Percentiles rank a stretch among this genome's conserved stretches.
These are phyloP conservation scores for Petrophora chlorosata DNA, from an alignment of 2,888 invertebrate genomes.

Conservation along the genomic window DNA sequence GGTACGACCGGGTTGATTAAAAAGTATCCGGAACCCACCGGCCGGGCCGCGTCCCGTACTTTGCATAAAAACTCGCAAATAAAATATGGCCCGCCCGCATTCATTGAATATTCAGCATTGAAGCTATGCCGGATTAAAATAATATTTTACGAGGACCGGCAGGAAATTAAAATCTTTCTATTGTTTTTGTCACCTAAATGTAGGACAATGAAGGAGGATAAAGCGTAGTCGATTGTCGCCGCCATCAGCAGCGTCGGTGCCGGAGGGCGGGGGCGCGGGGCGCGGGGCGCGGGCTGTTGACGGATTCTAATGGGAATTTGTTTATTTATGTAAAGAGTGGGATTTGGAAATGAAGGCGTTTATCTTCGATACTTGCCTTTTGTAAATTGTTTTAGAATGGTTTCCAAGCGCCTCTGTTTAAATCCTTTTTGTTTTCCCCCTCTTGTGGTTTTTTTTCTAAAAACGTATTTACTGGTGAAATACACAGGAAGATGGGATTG, in stretches of 20 bases:
- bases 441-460: background rate
- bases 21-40: slow-evolving; percentile 44
- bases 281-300: slow-evolving; percentile 22
- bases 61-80: slow-evolving; percentile 63
- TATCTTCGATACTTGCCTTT: slow-evolving; percentile 9
- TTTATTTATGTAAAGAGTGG: slow-evolving; percentile 27
- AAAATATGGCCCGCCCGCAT: slow-evolving; percentile 61
- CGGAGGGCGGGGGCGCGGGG: no score
- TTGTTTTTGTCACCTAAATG: slow-evolving; percentile 65
- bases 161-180: slow-evolving; percentile 75
- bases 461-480: background rate
- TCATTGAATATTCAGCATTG: slow-evolving; percentile 68
- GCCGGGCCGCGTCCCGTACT: slow-evolving; percentile 39
- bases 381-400: slow-evolving; percentile 13
- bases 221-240: slow-evolving; percentile 35
- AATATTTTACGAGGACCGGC: slow-evolving; percentile 67
- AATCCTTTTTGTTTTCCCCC: background rate
- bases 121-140: slow-evolving; percentile 67
- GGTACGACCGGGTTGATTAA: slow-evolving; percentile 46
- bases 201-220: slow-evolving; percentile 45
- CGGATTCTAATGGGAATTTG: slow-evolving; percentile 26
- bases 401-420: slow-evolving; percentile 1
- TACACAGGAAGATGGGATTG: no score
- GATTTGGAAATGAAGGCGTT: slow-evolving; percentile 18
- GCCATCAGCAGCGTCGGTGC: no score